A percentile compares a stretch with the other conserved stretches of the same genome.
Conservation (phyloP, 2,113 vertebrate species). For the Mesembrinibis cayennensis region DNA sequence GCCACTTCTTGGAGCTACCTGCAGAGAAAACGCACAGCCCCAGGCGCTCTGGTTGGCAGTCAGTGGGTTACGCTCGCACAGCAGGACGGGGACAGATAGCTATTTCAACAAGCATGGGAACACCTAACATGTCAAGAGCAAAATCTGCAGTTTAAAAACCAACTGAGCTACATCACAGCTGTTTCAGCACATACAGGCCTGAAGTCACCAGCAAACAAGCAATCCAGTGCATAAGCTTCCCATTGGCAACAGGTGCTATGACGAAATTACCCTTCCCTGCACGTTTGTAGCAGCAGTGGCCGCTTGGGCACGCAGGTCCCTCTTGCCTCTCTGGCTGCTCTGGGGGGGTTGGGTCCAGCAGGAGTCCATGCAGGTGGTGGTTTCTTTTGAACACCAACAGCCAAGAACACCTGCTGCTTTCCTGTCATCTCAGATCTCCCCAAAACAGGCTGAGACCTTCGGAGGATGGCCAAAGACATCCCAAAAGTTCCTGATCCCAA, state of each 20-base stretch:
- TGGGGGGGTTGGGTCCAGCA: neutral
- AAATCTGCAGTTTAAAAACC: neutral
- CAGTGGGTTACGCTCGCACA: neutral
- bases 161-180: neutral
- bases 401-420: neutral
- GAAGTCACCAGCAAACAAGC: neutral
- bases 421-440: neutral
- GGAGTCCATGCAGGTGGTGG: neutral
- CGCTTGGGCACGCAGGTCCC: accelerated
- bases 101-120: neutral
- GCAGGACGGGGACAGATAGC: neutral
- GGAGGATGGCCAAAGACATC: neutral
- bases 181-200: neutral
- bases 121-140: neutral
- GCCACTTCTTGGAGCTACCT: neutral
- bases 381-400: neutral
- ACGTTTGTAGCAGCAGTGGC: neutral
- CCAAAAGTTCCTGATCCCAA: neutral
- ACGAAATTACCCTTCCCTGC: neutral
- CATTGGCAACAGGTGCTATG: neutral
- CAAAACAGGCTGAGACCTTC: neutral
- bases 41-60: no score
- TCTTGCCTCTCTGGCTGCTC: neutral
- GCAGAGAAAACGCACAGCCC: accelerated
- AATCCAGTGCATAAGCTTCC: neutral